Percentiles rank a stretch among this genome's conserved stretches.
These are phyloP conservation scores for Asobara japonica DNA, from an alignment of 1,140 invertebrate species.

Conservation along the genomic window DNA sequence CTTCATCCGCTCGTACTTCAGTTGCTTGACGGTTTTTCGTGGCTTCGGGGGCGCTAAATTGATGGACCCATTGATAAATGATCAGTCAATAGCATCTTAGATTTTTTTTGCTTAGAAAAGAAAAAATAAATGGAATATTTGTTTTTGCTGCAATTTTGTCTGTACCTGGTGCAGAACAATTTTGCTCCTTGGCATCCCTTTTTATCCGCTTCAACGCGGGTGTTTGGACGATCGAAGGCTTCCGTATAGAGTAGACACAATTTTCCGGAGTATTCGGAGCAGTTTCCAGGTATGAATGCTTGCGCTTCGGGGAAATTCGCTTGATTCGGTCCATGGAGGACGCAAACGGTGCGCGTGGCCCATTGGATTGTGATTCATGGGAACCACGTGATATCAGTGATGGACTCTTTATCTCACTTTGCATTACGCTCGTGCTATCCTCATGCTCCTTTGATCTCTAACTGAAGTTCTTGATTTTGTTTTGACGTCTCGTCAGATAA, in stretches of 20 bases:
- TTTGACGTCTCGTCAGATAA: neutral
- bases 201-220: neutral
- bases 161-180: no score
- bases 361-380: neutral
- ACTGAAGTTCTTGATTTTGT: neutral
- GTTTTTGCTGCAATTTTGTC: no score
- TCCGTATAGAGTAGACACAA: neutral
- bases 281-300: neutral
- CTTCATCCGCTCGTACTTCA: neutral
- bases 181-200: neutral
- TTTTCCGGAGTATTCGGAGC: neutral
- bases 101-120: no score
- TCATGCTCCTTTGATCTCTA: constrained; percentile 2
- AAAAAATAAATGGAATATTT: no score
- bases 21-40: neutral
- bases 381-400: neutral
- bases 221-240: neutral
- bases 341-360: neutral
- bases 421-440: neutral
- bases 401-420: neutral
- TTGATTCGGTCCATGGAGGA: neutral
- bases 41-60: neutral
- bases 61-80: no score
- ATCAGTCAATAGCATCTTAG: no score
- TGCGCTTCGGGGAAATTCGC: neutral